These are phyloP conservation scores for Nesogale talazaci DNA, from an alignment of 2,113 vertebrate genomes.

Conservation along the genomic window DNA sequence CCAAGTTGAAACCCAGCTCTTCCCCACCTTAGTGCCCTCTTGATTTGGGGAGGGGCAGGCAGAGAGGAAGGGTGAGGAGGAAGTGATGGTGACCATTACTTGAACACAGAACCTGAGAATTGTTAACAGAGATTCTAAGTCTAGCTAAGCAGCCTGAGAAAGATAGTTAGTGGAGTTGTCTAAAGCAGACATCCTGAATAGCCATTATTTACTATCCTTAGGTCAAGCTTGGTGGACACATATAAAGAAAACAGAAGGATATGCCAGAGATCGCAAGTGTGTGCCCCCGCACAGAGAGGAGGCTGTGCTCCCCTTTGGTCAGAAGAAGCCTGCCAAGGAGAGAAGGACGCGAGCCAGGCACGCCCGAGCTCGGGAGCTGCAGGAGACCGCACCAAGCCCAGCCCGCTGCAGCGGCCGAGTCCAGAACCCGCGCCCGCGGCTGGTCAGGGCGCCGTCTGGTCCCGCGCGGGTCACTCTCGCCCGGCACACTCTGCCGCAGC, in stretches of 20 bases:
- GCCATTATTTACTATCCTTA: background rate
- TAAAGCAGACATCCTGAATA: background rate
- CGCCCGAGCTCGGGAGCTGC: background rate
- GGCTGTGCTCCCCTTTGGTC: background rate
- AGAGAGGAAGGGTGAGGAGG: background rate
- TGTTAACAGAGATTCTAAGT: background rate
- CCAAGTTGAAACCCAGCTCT: constrained; percentile 35
- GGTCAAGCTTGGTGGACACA: background rate
- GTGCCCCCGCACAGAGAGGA: background rate
- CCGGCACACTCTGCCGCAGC: too few species aligned
- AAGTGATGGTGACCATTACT: background rate
- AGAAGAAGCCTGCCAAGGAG: background rate
- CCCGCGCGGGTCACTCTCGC: background rate
- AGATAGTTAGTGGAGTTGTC: background rate
- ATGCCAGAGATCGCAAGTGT: background rate
- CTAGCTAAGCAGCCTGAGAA: background rate
- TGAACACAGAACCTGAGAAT: background rate
- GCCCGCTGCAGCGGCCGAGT: constrained; percentile 30
- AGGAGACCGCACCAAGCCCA: constrained; percentile 22
- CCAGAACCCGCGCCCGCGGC: background rate
- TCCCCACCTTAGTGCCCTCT: background rate
- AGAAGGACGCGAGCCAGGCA: background rate
- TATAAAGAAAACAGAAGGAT: background rate
- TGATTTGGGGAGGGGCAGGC: background rate
- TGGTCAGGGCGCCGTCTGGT: background rate